phyloP scores from a whole-genome alignment of 2,888 invertebrate genomes.

The Crocallis elinguaria region DNA sequence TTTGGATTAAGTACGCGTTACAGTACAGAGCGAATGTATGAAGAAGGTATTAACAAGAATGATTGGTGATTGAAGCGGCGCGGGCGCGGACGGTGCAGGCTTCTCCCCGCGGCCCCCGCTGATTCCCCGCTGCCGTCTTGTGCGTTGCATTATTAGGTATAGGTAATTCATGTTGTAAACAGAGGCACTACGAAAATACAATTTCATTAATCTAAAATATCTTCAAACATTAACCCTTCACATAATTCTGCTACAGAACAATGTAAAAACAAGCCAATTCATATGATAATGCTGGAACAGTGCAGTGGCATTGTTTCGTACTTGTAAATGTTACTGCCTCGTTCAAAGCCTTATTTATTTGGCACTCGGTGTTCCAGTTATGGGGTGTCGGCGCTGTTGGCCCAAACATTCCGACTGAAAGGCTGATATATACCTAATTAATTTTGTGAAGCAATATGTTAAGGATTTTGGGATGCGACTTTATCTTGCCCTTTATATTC shows the following conservation, averaged over 20 bases:
- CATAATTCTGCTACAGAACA: slow-evolving; percentile 1
- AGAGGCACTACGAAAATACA: neutral
- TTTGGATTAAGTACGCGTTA: too few species aligned
- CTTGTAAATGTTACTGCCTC: slow-evolving; percentile 8
- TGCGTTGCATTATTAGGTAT: too few species aligned
- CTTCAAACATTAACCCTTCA: neutral
- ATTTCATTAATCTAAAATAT: neutral
- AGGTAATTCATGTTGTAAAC: neutral
- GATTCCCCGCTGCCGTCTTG: too few species aligned
- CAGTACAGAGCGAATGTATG: too few species aligned
- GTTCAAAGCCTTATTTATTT: slow-evolving; percentile 4
- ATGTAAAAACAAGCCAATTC: slow-evolving; percentile 18
- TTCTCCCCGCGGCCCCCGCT: too few species aligned
- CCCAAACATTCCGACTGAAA: neutral
- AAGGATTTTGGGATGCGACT: neutral
- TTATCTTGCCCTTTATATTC: neutral
- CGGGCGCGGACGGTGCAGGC: too few species aligned
- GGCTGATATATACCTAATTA: neutral
- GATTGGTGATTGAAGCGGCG: too few species aligned
- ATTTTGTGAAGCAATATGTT: neutral
- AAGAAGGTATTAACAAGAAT: too few species aligned
- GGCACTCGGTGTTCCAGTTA: slow-evolving; percentile 3
- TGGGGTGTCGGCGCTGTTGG: neutral
- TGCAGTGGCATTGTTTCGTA: slow-evolving; percentile 19
- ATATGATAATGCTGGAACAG: slow-evolving; percentile 22